A percentile compares a stretch with the other conserved stretches of the same genome.
Conservation (phyloP, 64 coral and sea anemone genomes). For the Montipora cactus region DNA sequence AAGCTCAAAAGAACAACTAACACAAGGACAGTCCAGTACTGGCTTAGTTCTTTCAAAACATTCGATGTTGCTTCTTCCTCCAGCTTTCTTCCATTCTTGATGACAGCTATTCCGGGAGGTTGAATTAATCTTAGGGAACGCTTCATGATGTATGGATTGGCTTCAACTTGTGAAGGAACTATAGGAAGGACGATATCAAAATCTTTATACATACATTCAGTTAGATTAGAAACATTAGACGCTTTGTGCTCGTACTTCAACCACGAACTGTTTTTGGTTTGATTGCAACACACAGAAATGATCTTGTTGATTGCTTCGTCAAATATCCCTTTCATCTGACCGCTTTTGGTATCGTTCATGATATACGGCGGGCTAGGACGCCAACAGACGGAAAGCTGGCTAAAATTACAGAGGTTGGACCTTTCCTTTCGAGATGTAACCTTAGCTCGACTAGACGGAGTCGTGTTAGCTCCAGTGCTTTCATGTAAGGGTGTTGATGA, state of each 20-base stretch:
- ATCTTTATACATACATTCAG: background rate
- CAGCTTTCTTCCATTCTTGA: background rate
- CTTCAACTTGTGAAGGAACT: background rate
- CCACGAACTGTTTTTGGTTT: background rate
- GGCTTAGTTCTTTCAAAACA: background rate
- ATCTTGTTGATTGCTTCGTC: background rate
- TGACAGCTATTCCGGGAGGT: slow-evolving; percentile 24
- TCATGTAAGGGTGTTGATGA: background rate
- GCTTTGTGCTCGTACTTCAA: background rate
- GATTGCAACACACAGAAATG: background rate
- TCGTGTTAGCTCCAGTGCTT: background rate
- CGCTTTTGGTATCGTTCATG: background rate
- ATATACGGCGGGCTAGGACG: background rate
- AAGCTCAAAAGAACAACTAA: slow-evolving; percentile 22
- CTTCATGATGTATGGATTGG: background rate
- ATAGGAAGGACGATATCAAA: slow-evolving; percentile 3
- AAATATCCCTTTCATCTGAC: background rate
- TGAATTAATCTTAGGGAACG: background rate
- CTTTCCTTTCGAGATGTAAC: background rate
- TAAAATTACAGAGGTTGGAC: background rate
- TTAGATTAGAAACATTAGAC: background rate
- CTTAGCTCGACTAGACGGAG: background rate
- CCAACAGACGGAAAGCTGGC: background rate
- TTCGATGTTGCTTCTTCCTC: background rate
- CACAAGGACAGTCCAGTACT: slow-evolving; percentile 9